phyloP scores from a whole-genome alignment of 2,113 vertebrate genomes.

The Tachycineta bicolor region DNA sequence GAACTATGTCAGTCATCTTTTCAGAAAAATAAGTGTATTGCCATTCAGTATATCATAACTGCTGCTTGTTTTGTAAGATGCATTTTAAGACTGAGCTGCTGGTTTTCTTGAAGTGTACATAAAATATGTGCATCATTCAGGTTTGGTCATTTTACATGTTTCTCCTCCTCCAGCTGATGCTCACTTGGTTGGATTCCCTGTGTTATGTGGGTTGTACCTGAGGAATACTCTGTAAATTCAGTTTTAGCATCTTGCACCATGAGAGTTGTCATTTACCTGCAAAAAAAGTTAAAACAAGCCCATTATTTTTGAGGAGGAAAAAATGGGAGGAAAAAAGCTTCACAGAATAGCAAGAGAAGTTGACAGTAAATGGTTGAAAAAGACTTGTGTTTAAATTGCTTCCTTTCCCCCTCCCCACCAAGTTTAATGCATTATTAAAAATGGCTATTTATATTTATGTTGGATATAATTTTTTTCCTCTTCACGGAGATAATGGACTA shows the following conservation, averaged over 20 bases:
- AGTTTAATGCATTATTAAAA: background rate
- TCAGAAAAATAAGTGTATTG: background rate
- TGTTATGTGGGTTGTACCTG: fast-evolving
- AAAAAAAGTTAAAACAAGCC: background rate
- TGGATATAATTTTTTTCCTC: background rate
- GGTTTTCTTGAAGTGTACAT: background rate
- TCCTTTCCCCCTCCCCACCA: background rate
- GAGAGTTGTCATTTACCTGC: background rate
- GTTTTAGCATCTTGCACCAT: background rate
- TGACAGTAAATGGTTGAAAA: background rate
- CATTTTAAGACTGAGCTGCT: background rate
- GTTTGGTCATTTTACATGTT: background rate
- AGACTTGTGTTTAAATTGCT: background rate
- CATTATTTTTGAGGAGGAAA: fast-evolving
- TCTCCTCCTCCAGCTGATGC: background rate
- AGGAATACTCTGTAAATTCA: background rate
- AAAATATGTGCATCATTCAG: background rate
- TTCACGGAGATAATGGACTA: background rate
- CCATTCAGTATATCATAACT: background rate
- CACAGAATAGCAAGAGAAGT: background rate
- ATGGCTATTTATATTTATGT: background rate
- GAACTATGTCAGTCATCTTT: background rate
- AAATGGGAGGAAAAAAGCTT: background rate
- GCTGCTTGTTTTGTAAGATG: background rate
- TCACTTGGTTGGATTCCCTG: background rate